Percentiles rank a stretch among this genome's conserved stretches.
Conservation (phyloP, 2,888 invertebrate species). For the Ceriagrion tenellum region DNA sequence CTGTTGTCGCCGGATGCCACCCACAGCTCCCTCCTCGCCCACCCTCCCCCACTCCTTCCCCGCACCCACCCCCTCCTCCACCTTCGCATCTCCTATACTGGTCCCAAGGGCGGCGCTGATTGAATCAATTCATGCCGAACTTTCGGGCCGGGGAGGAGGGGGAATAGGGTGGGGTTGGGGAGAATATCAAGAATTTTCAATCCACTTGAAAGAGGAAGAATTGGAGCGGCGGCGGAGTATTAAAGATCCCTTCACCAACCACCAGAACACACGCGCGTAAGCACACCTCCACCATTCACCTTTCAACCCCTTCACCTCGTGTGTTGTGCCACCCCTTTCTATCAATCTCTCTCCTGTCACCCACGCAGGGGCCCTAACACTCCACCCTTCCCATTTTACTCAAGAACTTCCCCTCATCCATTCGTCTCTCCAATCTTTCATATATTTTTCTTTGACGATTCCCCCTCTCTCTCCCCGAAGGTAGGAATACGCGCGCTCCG, state of each 20-base stretch:
- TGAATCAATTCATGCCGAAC: conserved; percentile 43
- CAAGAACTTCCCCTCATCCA: no score
- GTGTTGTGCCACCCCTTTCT: not conserved
- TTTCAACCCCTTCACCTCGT: no score
- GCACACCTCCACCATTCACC: not conserved
- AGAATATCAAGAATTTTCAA: conserved; percentile 40
- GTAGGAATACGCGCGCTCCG: no score
- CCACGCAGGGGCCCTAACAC: no score
- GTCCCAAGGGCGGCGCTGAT: conserved; percentile 13
- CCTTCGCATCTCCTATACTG: not conserved
- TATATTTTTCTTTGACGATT: no score
- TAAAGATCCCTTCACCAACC: not conserved
- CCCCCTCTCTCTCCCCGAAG: no score
- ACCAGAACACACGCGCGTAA: no score
- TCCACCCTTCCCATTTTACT: no score
- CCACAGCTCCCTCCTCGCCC: not conserved
- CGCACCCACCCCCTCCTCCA: not conserved
- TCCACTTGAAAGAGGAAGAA: not conserved
- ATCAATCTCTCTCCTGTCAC: not conserved
- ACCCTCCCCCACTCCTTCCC: not conserved
- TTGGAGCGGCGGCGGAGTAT: conserved; percentile 12
- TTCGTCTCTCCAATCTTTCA: no score
- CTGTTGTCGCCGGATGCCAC: not conserved
- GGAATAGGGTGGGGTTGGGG: no score
- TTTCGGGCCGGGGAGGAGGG: no score